Percentiles rank a stretch among this genome's conserved stretches.
Conservation (phyloP, 1,140 invertebrate species). For the Colletes latitarsis region DNA sequence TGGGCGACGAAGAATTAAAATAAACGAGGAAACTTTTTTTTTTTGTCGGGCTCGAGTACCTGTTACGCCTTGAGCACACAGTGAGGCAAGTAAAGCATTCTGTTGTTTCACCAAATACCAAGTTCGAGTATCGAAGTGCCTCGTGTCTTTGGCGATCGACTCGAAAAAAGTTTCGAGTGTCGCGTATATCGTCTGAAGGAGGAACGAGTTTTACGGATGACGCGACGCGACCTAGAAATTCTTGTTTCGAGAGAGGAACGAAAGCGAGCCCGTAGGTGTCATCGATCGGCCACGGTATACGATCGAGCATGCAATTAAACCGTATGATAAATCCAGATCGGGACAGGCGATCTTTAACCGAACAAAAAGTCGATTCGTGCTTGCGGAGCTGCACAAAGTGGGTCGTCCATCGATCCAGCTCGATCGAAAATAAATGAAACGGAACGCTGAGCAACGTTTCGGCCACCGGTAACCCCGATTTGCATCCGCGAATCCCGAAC, state of each 20-base stretch:
- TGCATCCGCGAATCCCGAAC: too few species aligned
- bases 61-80: not conserved
- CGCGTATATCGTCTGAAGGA: not conserved
- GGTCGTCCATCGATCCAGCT: not conserved
- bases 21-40: too few species aligned
- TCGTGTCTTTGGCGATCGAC: constrained; percentile 8
- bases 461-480: too few species aligned
- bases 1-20: too few species aligned
- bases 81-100: not conserved
- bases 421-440: constrained; percentile 11
- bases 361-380: constrained; percentile 53
- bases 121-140: not conserved
- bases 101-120: not conserved
- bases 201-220: constrained; percentile 35
- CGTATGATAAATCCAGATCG: constrained; percentile 62
- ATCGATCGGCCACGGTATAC: constrained; percentile 19
- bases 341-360: constrained; percentile 56
- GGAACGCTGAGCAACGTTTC: too few species aligned
- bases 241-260: constrained; percentile 33
- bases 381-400: constrained; percentile 38
- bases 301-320: constrained; percentile 63
- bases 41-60: too few species aligned
- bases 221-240: constrained; percentile 61
- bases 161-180: not conserved
- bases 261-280: constrained; percentile 45